phyloP scores from a whole-genome alignment of 2,797 vertebrate species.

The Cercopithecus hamlyni region DNA sequence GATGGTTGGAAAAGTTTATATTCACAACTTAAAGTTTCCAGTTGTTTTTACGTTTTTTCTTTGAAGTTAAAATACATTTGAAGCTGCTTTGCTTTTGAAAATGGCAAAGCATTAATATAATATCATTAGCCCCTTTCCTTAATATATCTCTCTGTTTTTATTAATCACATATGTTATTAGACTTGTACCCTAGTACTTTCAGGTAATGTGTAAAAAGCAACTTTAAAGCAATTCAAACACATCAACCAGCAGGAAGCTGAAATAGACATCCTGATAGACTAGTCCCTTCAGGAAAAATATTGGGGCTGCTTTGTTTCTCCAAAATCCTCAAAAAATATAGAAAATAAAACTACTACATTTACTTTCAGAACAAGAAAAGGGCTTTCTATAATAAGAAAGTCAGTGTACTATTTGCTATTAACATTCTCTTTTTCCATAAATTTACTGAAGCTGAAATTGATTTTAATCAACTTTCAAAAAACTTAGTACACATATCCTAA shows the following conservation, averaged over 20 bases:
- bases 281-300: slow-evolving; percentile 42
- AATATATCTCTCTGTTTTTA: not conserved
- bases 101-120: not conserved
- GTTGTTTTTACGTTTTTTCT: not conserved
- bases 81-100: not conserved
- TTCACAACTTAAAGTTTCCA: not conserved
- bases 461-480: slow-evolving; percentile 68
- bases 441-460: slow-evolving; percentile 64
- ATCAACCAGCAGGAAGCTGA: not conserved
- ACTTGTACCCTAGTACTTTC: slow-evolving; percentile 36
- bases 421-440: slow-evolving; percentile 57
- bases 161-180: not conserved
- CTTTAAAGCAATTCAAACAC: slow-evolving; percentile 39
- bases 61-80: not conserved
- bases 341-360: slow-evolving; percentile 35
- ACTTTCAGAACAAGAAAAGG: slow-evolving; percentile 51
- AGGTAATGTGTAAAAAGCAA: slow-evolving; percentile 53
- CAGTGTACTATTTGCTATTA: not conserved
- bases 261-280: not conserved
- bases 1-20: not conserved
- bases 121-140: not conserved
- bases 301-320: slow-evolving; percentile 60
- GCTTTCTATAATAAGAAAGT: not conserved
- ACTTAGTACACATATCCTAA: slow-evolving; percentile 40
- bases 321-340: slow-evolving; percentile 42